phyloP scores from a whole-genome alignment of 2,888 invertebrate species.

The Slavum lentiscoides region DNA sequence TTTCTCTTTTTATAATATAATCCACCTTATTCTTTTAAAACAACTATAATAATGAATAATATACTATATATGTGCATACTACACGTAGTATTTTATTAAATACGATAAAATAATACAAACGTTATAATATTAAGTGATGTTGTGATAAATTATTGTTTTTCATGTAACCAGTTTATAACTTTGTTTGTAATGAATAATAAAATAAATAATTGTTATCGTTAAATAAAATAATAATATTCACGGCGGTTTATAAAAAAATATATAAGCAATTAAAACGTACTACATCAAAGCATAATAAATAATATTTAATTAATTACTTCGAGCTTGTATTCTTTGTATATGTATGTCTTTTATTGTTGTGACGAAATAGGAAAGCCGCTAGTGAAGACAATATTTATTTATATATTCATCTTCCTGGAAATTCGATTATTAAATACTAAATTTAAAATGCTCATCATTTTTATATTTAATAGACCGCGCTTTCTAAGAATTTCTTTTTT shows the following conservation, averaged over 20 bases:
- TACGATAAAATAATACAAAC: no score
- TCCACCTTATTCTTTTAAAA: no score
- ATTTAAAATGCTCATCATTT: not conserved
- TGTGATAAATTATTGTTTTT: no score
- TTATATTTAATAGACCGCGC: not conserved
- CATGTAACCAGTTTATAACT: not conserved
- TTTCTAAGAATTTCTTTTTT: not conserved
- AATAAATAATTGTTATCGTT: not conserved
- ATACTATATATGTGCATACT: no score
- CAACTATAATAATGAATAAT: no score
- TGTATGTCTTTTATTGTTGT: not conserved
- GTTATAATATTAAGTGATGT: no score
- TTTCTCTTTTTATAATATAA: not conserved
- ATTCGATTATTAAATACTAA: not conserved
- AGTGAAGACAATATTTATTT: not conserved
- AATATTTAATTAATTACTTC: not conserved
- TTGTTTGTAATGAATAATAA: not conserved
- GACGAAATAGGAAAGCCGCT: not conserved
- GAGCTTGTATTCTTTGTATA: not conserved
- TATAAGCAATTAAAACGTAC: no score
- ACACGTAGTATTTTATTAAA: no score
- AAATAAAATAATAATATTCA: no score
- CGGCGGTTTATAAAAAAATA: no score
- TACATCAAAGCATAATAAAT: not conserved
- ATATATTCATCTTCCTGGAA: not conserved